Evolutionary conservation across 2,797 vertebrate genomes (phyloP).

Genomic region (Characodon lateralis): DNA sequence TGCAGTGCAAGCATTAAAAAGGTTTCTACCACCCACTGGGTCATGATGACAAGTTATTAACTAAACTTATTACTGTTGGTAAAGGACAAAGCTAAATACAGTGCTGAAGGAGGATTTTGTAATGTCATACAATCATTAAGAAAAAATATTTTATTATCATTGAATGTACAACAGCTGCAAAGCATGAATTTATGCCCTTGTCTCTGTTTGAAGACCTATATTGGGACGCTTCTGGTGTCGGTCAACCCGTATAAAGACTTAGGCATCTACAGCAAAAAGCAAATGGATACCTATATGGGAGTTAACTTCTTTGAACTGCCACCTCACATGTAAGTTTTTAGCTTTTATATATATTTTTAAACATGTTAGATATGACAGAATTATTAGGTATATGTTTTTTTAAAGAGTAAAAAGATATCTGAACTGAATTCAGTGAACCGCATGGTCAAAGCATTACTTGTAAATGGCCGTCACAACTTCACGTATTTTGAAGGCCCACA

Average conservation of each 20-base stretch:
- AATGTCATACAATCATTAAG: constrained; percentile 11
- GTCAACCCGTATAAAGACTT: constrained; percentile 96
- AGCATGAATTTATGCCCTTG: constrained; percentile 32
- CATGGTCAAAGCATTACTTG: too few relatives aligned
- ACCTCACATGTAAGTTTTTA: constrained; percentile 89
- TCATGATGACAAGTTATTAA: constrained; percentile 54
- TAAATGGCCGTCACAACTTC: too few relatives aligned
- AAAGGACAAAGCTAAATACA: constrained; percentile 52
- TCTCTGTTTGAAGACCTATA: constrained; percentile 86
- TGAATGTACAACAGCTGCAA: constrained; percentile 34
- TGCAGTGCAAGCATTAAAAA: constrained; percentile 46
- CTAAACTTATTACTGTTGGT: constrained; percentile 57
- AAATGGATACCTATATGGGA: constrained; percentile 95
- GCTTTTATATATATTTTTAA: background rate
- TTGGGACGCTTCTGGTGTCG: constrained; percentile 93
- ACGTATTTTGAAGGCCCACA: too few relatives aligned
- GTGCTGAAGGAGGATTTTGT: constrained; percentile 18
- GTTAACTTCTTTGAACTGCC: constrained; percentile 97
- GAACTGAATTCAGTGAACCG: background rate
- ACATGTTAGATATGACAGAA: background rate
- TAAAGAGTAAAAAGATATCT: background rate
- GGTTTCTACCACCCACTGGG: constrained; percentile 30
- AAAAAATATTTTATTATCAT: constrained; percentile 20
- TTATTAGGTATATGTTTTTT: background rate
- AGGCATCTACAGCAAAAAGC: constrained; percentile 88